These are phyloP conservation scores for Zygothrica quintamaculata DNA, from an alignment of 2,888 invertebrate genomes.

Conservation along the genomic window DNA sequence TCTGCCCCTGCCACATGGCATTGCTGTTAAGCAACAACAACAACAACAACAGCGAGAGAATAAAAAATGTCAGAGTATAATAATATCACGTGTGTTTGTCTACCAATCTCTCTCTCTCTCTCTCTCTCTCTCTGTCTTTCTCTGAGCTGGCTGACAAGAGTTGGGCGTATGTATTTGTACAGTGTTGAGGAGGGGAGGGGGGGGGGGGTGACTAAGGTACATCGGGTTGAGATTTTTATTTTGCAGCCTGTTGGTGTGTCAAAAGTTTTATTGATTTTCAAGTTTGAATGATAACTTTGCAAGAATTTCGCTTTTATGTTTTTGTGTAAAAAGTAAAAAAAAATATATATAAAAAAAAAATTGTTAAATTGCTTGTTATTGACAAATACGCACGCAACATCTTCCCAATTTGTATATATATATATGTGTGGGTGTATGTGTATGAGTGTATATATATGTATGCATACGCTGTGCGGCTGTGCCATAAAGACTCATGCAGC, in stretches of 20 bases:
- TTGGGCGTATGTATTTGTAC: too few species aligned
- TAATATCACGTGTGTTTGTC: slow-evolving; percentile 38
- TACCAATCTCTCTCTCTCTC: not conserved
- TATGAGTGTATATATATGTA: slow-evolving; percentile 10
- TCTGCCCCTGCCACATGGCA: slow-evolving; percentile 4
- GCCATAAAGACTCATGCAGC: slow-evolving; percentile 38
- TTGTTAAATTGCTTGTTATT: slow-evolving; percentile 80
- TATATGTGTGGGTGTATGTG: slow-evolving; percentile 19
- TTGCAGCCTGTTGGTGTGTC: slow-evolving; percentile 52
- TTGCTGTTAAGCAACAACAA: slow-evolving; percentile 15
- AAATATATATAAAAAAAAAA: too few species aligned
- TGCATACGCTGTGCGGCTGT: slow-evolving; percentile 4
- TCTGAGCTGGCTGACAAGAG: not conserved
- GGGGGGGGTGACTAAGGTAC: too few species aligned
- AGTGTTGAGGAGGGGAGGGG: not conserved
- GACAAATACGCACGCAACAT: slow-evolving; percentile 72
- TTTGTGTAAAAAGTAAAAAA: slow-evolving; percentile 46
- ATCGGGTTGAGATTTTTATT: slow-evolving; percentile 33
- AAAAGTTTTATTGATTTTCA: slow-evolving; percentile 79
- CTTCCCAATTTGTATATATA: slow-evolving; percentile 1
- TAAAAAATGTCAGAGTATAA: slow-evolving; percentile 27
- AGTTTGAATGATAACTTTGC: slow-evolving; percentile 78
- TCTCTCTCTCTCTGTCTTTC: too few species aligned
- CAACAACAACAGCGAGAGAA: too few species aligned
- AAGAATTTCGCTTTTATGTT: slow-evolving; percentile 69